These are phyloP conservation scores for Aspidiotus rigidus DNA, from an alignment of 2,888 invertebrate species.

Conservation along the genomic window DNA sequence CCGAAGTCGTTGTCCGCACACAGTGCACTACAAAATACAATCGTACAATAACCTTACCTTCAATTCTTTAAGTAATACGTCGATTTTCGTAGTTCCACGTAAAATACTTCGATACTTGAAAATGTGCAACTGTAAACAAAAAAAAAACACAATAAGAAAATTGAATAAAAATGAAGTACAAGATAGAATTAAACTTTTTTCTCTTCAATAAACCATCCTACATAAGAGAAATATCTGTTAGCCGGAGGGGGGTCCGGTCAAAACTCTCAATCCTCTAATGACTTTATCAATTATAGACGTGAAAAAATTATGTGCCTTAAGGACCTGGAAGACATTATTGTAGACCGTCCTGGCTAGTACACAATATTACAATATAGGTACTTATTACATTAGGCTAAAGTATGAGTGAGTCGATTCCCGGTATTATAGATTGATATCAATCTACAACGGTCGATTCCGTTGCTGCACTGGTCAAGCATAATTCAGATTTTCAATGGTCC, in stretches of 20 bases:
- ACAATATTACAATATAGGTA: too few species aligned
- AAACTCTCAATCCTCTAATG: too few species aligned
- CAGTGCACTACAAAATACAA: too few species aligned
- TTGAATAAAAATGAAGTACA: background rate
- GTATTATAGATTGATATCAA: too few species aligned
- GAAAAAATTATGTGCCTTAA: too few species aligned
- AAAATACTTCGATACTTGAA: conserved; percentile 63
- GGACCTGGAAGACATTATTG: too few species aligned
- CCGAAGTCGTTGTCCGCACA: too few species aligned
- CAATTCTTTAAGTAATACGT: conserved; percentile 64
- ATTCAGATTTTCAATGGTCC: too few species aligned
- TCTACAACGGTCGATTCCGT: background rate
- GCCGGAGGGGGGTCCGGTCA: too few species aligned
- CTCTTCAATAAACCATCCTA: background rate
- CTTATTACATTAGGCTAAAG: background rate
- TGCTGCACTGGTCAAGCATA: background rate
- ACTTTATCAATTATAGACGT: too few species aligned
- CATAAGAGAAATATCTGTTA: background rate
- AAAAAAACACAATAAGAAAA: background rate
- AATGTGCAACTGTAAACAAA: conserved; percentile 57
- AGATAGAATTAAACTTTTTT: background rate
- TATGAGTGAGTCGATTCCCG: background rate
- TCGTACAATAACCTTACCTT: conserved; percentile 49
- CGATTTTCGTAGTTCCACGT: conserved; percentile 56
- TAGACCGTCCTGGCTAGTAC: too few species aligned